Percentiles rank a stretch among this genome's conserved stretches.
phyloP scores from a whole-genome alignment of 2,888 invertebrate genomes.

The Glomeris marginata region DNA sequence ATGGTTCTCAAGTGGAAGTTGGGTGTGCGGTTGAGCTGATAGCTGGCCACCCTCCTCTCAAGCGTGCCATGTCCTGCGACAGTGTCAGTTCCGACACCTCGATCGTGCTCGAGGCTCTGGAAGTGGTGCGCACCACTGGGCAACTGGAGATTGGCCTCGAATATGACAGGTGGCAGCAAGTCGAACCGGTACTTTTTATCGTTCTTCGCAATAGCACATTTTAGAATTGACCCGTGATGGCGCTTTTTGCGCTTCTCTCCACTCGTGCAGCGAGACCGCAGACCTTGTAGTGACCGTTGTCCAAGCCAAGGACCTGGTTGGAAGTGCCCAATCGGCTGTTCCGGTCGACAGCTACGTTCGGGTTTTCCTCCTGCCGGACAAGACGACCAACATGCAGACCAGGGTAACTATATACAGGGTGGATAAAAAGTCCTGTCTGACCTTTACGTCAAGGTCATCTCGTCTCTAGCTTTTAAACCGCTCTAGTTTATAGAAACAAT shows the following conservation, averaged over 20 bases:
- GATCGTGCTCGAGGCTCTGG: constrained; percentile 50
- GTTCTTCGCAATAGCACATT: neutral
- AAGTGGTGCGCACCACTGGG: constrained; percentile 47
- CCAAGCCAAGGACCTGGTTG: constrained; percentile 56
- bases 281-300: constrained; percentile 53
- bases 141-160: constrained; percentile 60
- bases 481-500: neutral
- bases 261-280: constrained; percentile 39
- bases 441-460: no score
- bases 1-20: neutral
- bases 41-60: constrained; percentile 35
- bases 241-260: constrained; percentile 18
- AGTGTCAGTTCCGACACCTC: constrained; percentile 67
- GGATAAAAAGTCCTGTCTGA: no score
- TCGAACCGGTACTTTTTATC: no score
- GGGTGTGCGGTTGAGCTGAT: constrained; percentile 14
- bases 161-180: constrained; percentile 48
- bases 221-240: no score
- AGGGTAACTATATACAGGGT: constrained; percentile 39
- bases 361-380: constrained; percentile 56
- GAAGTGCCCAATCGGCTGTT: constrained; percentile 41
- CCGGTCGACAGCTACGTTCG: constrained; percentile 58
- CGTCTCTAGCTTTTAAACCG: no score
- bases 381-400: constrained; percentile 49
- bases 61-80: constrained; percentile 59